phyloP scores from a whole-genome alignment of 2,888 invertebrate genomes.

The Eilema sororculum region DNA sequence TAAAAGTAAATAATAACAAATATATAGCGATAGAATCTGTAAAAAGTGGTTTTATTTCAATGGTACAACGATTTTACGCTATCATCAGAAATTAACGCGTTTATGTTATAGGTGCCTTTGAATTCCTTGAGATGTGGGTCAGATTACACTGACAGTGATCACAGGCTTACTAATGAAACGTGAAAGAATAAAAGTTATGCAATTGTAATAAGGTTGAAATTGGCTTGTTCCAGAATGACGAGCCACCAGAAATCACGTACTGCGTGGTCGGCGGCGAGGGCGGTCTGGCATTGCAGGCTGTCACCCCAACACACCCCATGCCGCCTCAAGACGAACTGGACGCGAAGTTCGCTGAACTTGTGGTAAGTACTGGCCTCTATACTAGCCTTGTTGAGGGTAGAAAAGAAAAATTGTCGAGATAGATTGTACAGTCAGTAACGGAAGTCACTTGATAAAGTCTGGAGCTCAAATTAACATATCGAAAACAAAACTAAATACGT shows the following conservation, averaged over 20 bases:
- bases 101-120: no score
- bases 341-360: conserved; percentile 97
- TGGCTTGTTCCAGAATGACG: conserved; percentile 91
- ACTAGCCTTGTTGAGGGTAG: background rate
- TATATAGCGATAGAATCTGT: no score
- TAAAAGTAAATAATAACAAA: no score
- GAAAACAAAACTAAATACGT: background rate
- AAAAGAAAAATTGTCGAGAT: no score
- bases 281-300: conserved; percentile 93
- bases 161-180: no score
- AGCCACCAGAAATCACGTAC: conserved; percentile 98
- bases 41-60: no score
- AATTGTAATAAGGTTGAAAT: background rate
- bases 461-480: background rate
- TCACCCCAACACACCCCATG: conserved; percentile 97
- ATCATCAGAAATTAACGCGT: no score
- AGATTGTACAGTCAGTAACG: background rate
- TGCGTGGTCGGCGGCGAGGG: conserved; percentile 97
- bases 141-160: no score
- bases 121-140: no score
- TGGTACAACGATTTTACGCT: no score
- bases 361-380: conserved; percentile 87
- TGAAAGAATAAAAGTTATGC: no score
- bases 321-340: conserved; percentile 97
- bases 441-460: background rate